These are phyloP conservation scores for Sander lucioperca DNA, from an alignment of 2,113 vertebrate genomes.

Conservation along the genomic window DNA sequence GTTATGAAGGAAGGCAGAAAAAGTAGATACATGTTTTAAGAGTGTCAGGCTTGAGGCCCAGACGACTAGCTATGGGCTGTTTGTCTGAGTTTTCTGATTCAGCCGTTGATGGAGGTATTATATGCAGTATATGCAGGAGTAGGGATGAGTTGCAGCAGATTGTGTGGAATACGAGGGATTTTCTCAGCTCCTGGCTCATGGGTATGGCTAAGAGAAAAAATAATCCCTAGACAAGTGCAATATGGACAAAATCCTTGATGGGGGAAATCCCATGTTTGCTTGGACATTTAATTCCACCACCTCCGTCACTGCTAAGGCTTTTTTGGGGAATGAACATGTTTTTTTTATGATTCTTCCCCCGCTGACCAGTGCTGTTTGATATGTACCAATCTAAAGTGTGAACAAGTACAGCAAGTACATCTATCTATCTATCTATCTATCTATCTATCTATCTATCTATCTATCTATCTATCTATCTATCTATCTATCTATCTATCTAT, in stretches of 20 bases:
- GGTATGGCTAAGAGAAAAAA: conserved; percentile 62
- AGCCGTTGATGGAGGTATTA: conserved; percentile 70
- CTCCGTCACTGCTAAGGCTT: conserved; percentile 31
- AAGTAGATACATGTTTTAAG: conserved; percentile 30
- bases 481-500: too few relatives aligned
- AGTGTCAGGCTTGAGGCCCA: conserved; percentile 56
- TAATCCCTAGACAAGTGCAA: conserved; percentile 78
- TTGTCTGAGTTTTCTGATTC: conserved; percentile 65
- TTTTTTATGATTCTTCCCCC: neutral
- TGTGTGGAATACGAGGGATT: conserved; percentile 72
- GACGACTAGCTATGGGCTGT: conserved; percentile 50
- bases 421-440: too few relatives aligned
- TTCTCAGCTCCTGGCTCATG: conserved; percentile 64
- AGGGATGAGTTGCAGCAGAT: conserved; percentile 65
- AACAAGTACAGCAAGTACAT: neutral
- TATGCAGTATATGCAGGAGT: conserved; percentile 65
- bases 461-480: too few relatives aligned
- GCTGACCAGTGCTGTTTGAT: neutral
- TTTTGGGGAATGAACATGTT: neutral
- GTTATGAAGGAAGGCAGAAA: conserved; percentile 36
- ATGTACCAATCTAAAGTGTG: neutral
- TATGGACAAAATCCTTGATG: conserved; percentile 71
- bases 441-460: too few relatives aligned
- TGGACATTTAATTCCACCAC: conserved; percentile 48
- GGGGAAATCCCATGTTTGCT: conserved; percentile 75